Evolutionary conservation across 2,797 vertebrate species (phyloP).

Genomic region (Thamnophis elegans): DNA sequence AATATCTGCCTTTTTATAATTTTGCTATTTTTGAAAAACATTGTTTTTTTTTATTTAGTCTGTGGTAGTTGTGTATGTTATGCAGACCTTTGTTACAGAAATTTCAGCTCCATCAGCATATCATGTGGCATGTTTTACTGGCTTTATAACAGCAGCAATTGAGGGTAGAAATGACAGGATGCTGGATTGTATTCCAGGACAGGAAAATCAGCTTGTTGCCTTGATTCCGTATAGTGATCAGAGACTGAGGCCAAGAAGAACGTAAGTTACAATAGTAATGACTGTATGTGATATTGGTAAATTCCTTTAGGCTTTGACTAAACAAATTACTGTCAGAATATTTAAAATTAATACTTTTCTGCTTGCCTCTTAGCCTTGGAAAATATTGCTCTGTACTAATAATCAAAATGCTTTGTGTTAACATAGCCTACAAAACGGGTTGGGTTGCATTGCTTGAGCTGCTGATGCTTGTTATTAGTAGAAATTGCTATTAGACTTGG

Average conservation of each 20-base stretch:
- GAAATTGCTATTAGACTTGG: not conserved
- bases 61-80: not conserved
- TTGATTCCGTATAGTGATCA: constrained; percentile 98
- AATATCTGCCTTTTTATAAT: not conserved
- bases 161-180: not conserved
- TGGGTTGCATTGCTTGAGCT: not conserved
- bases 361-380: not conserved
- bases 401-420: not conserved
- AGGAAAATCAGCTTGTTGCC: constrained; percentile 97
- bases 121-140: not conserved
- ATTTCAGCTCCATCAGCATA: not conserved
- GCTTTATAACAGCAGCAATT: not conserved
- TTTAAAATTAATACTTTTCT: not conserved
- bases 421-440: not conserved
- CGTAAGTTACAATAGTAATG: constrained; percentile 79
- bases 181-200: constrained; percentile 74
- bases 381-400: not conserved
- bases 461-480: not conserved
- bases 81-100: not conserved
- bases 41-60: not conserved
- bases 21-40: not conserved
- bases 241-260: constrained; percentile 91
- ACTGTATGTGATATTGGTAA: not conserved
- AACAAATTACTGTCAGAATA: not conserved
- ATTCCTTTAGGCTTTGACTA: constrained; percentile 18